These are phyloP conservation scores for Fulica atra DNA, from an alignment of 2,113 vertebrate species.

Conservation along the genomic window DNA sequence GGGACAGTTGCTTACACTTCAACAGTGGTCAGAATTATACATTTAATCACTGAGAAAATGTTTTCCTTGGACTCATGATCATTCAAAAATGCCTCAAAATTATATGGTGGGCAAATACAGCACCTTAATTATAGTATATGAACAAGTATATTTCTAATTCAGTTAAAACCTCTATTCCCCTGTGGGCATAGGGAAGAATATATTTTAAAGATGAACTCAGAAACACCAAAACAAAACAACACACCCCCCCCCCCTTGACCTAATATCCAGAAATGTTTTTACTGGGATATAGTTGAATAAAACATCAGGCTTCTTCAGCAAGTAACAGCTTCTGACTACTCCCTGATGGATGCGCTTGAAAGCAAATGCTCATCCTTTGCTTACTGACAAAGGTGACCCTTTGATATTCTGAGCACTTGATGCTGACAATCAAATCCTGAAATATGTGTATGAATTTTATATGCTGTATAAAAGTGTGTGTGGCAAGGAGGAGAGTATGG, in stretches of 20 bases:
- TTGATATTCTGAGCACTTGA: constrained; percentile 67
- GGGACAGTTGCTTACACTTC: neutral
- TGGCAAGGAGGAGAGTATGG: neutral
- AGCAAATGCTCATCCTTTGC: constrained; percentile 71
- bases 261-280: constrained; percentile 66
- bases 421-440: constrained; percentile 63
- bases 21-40: neutral
- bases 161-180: neutral
- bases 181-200: neutral
- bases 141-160: neutral
- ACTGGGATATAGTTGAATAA: constrained; percentile 69
- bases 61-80: neutral
- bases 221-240: neutral
- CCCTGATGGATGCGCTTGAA: constrained; percentile 66
- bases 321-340: constrained; percentile 67
- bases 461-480: neutral
- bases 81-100: neutral
- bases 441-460: constrained; percentile 46
- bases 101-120: neutral
- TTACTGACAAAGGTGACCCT: constrained; percentile 73
- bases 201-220: neutral
- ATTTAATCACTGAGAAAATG: neutral
- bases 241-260: neutral
- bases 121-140: neutral
- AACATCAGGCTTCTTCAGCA: constrained; percentile 71